Evolutionary conservation across 2,797 vertebrate species (phyloP).

Genomic region (Rachycentron canadum): DNA sequence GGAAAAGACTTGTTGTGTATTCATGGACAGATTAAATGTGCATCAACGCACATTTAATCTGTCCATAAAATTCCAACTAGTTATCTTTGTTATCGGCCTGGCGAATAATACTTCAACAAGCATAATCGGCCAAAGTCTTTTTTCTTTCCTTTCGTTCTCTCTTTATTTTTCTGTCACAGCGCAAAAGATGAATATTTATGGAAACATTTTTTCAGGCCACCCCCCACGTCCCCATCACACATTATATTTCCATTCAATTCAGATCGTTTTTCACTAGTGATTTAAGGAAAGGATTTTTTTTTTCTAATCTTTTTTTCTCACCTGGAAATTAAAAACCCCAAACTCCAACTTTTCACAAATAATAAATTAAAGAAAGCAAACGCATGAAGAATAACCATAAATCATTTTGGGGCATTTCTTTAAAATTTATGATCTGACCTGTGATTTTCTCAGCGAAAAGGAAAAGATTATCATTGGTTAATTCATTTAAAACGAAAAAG

Average conservation of each 20-base stretch:
- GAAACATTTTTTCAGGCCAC: conserved; percentile 7
- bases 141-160: not conserved
- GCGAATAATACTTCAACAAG: not conserved
- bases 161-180: not conserved
- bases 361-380: not conserved
- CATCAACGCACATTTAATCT: conserved; percentile 1
- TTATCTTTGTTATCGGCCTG: not conserved
- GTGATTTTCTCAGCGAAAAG: not conserved
- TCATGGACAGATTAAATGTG: no score
- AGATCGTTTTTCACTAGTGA: conserved; percentile 28
- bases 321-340: conserved; percentile 11
- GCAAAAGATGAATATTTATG: not conserved
- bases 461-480: not conserved
- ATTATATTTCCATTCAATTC: conserved; percentile 28
- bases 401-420: not conserved
- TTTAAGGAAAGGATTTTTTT: conserved; percentile 22
- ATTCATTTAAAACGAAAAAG: not conserved
- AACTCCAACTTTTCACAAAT: not conserved
- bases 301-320: conserved; percentile 28
- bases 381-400: not conserved
- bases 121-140: not conserved
- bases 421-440: not conserved
- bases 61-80: not conserved
- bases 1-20: no score
- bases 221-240: not conserved